These are phyloP conservation scores for Hedya salicella DNA, from an alignment of 2,888 invertebrate genomes.

Conservation along the genomic window DNA sequence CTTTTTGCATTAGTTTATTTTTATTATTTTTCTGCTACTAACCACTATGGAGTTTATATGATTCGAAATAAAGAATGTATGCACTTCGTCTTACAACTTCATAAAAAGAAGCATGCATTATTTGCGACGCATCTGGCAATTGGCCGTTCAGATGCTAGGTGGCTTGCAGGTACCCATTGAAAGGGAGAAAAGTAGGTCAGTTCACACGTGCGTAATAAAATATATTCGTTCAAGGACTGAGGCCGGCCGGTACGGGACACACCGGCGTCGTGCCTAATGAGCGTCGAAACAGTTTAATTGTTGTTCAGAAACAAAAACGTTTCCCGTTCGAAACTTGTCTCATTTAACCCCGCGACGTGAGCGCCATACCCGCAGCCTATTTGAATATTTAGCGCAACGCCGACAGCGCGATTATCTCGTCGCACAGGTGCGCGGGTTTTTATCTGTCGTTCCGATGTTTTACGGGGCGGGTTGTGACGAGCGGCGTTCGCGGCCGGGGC, in stretches of 20 bases:
- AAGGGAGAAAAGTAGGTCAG: not conserved
- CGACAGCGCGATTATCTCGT: conserved; percentile 25
- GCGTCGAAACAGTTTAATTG: conserved; percentile 12
- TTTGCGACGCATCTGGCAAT: too few relatives aligned
- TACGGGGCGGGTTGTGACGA: conserved; percentile 16
- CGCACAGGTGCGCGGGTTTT: conserved; percentile 38
- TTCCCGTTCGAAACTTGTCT: conserved; percentile 18
- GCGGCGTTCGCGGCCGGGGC: conserved; percentile 16
- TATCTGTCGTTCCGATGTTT: conserved; percentile 29
- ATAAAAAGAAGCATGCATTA: too few relatives aligned
- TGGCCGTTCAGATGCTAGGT: too few relatives aligned
- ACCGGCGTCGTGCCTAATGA: not conserved
- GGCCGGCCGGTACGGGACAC: not conserved
- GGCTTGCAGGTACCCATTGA: too few relatives aligned
- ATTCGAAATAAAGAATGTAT: too few relatives aligned
- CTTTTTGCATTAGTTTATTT: too few relatives aligned
- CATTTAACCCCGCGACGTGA: conserved; percentile 34
- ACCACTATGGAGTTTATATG: too few relatives aligned
- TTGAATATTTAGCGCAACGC: conserved; percentile 31
- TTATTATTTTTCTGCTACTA: too few relatives aligned
- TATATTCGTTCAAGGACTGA: not conserved
- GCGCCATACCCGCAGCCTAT: conserved; percentile 22
- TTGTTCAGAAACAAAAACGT: conserved; percentile 32
- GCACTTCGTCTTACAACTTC: too few relatives aligned
- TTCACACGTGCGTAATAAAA: not conserved